Evolutionary conservation across 1,140 invertebrate species (phyloP).

Genomic region (Spodoptera litura): DNA sequence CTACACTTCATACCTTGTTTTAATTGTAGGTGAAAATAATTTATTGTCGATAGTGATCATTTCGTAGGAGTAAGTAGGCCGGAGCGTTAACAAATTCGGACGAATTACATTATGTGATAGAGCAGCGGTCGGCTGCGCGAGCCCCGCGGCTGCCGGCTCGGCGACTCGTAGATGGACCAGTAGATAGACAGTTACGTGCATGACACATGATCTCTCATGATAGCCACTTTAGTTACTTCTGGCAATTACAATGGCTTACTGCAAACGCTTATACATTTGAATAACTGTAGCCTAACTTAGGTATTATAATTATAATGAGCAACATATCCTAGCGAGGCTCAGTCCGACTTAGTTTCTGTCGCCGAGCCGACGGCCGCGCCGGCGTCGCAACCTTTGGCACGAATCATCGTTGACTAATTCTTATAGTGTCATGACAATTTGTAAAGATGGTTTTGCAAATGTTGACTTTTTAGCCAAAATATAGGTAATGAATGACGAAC

Average conservation of each 20-base stretch:
- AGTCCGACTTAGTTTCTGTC: constrained; percentile 57
- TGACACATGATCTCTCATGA: constrained; percentile 63
- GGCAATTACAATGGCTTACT: constrained; percentile 57
- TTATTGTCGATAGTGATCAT: constrained; percentile 85
- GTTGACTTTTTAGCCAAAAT: constrained; percentile 86
- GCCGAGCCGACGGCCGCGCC: constrained; percentile 61
- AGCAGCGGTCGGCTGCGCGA: constrained; percentile 62
- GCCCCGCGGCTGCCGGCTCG: constrained; percentile 62
- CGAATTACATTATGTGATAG: constrained; percentile 84
- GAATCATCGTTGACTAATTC: constrained; percentile 84
- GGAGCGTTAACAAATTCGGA: constrained; percentile 82
- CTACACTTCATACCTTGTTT: constrained; percentile 82
- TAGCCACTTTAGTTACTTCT: constrained; percentile 62
- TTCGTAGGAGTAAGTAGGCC: constrained; percentile 84
- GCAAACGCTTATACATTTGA: constrained; percentile 69
- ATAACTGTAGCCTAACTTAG: constrained; percentile 66
- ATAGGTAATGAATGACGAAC: constrained; percentile 85
- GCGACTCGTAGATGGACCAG: constrained; percentile 51
- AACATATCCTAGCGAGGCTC: constrained; percentile 74
- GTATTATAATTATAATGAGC: constrained; percentile 55
- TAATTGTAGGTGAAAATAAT: constrained; percentile 84
- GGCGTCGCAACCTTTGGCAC: constrained; percentile 69
- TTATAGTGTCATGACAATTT: constrained; percentile 85
- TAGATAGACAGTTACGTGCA: constrained; percentile 65
- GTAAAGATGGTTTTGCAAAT: constrained; percentile 85